Percentiles rank a stretch among this genome's conserved stretches.
Conservation (phyloP, 2,113 vertebrate genomes). For the Lontra canadensis region DNA sequence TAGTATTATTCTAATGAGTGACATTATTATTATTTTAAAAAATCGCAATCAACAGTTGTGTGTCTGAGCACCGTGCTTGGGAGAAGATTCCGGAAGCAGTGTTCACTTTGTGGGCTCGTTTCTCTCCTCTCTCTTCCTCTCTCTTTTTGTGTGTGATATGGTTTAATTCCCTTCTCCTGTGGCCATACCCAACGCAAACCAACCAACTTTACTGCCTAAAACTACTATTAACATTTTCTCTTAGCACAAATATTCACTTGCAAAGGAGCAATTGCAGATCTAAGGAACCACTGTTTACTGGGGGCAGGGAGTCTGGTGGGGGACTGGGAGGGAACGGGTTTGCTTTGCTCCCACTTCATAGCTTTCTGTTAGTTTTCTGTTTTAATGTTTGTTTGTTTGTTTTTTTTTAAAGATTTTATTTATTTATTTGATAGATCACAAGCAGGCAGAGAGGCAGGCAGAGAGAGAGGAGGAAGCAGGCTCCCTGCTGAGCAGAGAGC, state of each 20-base stretch:
- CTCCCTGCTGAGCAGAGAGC: too few relatives aligned
- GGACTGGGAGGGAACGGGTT: not conserved
- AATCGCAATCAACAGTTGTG: not conserved
- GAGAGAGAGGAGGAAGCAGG: too few relatives aligned
- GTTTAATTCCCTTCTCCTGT: not conserved
- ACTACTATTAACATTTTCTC: constrained; percentile 6
- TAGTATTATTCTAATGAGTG: not conserved
- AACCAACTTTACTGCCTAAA: not conserved
- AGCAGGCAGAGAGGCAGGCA: too few relatives aligned
- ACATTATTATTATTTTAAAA: constrained; percentile 8
- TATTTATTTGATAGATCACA: too few relatives aligned
- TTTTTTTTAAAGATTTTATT: too few relatives aligned
- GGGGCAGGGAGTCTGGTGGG: not conserved
- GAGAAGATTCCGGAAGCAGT: not conserved
- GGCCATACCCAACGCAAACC: not conserved
- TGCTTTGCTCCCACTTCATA: not conserved
- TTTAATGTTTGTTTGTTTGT: too few relatives aligned
- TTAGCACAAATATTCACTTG: not conserved
- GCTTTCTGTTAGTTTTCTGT: not conserved
- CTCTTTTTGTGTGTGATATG: not conserved
- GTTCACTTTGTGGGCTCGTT: not conserved
- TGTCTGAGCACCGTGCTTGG: fast-evolving
- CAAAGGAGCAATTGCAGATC: not conserved
- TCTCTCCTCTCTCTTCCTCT: not conserved
- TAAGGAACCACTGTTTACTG: not conserved